Evolutionary conservation across 2,888 invertebrate genomes (phyloP).

Genomic region (Himalopsyche japonica): DNA sequence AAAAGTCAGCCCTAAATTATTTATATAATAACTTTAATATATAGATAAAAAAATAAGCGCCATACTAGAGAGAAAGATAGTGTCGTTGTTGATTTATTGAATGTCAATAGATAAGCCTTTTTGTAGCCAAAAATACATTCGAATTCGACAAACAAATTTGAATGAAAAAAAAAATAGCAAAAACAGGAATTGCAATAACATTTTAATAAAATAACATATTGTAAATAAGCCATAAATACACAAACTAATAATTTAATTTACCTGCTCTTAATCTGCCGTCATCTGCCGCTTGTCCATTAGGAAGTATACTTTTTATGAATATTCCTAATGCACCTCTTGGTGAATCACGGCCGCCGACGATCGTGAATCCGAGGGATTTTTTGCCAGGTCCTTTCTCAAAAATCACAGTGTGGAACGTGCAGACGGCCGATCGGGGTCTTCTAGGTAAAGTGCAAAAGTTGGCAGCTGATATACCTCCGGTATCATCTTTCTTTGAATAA

Average conservation of each 20-base stretch:
- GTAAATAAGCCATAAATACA: no score
- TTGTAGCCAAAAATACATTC: no score
- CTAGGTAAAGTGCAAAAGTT: conserved; percentile 77
- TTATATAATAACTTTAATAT: no score
- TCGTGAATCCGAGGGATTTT: conserved; percentile 86
- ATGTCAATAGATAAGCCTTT: no score
- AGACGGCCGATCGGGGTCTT: conserved; percentile 68
- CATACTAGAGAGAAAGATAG: no score
- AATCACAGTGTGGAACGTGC: conserved; percentile 72
- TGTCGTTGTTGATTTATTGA: no score
- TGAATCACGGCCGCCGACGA: conserved; percentile 85
- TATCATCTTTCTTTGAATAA: conserved; percentile 48
- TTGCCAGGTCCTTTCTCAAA: conserved; percentile 81
- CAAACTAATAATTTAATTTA: conserved; percentile 46
- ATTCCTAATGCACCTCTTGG: conserved; percentile 84
- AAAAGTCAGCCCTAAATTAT: no score
- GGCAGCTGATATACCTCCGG: conserved; percentile 56
- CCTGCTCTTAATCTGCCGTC: conserved; percentile 82
- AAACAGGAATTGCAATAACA: no score
- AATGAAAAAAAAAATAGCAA: no score
- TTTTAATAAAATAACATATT: no score
- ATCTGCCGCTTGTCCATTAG: conserved; percentile 81
- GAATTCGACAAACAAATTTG: no score
- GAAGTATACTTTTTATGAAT: conserved; percentile 83
- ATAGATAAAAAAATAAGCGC: no score